Evolutionary conservation across 2,888 invertebrate species (phyloP).

Genomic region (Hemaris fuciformis): DNA sequence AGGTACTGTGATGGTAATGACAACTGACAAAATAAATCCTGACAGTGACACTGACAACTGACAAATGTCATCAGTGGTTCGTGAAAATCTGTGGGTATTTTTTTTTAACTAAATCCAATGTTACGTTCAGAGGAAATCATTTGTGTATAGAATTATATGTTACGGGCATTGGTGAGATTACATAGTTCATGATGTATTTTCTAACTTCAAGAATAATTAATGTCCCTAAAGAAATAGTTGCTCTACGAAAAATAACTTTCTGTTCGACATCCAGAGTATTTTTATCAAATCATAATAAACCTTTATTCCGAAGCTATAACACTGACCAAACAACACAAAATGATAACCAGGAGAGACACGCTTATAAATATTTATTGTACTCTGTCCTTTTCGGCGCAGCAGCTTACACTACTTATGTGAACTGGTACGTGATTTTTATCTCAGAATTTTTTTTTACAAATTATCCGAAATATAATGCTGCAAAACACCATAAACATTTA

Average conservation of each 20-base stretch:
- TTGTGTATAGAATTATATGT: not conserved
- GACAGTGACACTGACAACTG: not conserved
- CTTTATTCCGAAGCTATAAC: slow-evolving; percentile 35
- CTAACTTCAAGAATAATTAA: slow-evolving; percentile 46
- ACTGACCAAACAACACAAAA: slow-evolving; percentile 30
- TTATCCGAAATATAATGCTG: too few species aligned
- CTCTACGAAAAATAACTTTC: slow-evolving; percentile 40
- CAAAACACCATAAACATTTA: too few species aligned
- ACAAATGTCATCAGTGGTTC: not conserved
- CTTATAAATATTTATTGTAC: slow-evolving; percentile 54
- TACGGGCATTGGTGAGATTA: not conserved
- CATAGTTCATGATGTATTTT: slow-evolving; percentile 41
- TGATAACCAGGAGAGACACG: slow-evolving; percentile 20
- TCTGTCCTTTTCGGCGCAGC: slow-evolving; percentile 57
- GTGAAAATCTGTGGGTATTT: too few species aligned
- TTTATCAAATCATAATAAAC: slow-evolving; percentile 31
- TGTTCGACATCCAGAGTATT: slow-evolving; percentile 34
- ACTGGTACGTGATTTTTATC: slow-evolving; percentile 57
- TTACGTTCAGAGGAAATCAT: not conserved
- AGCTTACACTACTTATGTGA: slow-evolving; percentile 58
- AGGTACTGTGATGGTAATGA: not conserved
- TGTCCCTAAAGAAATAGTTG: slow-evolving; percentile 43
- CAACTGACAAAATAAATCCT: not conserved
- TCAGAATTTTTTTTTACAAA: not conserved
- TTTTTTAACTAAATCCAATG: not conserved